Evolutionary conservation across 2,888 invertebrate species (phyloP).

Genomic region (Pandemis heparana): DNA sequence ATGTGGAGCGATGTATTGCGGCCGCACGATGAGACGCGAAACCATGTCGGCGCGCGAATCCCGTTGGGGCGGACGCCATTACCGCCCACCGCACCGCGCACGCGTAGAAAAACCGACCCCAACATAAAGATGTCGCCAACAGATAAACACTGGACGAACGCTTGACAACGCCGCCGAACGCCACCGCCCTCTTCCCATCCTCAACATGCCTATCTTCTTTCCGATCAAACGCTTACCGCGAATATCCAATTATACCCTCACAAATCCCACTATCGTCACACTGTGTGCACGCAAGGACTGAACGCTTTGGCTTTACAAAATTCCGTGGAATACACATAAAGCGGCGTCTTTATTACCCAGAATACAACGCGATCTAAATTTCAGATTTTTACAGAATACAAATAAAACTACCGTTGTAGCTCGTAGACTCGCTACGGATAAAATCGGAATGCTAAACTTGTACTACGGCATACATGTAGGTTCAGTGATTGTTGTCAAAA

Average conservation of each 20-base stretch:
- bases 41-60: constrained; percentile 80
- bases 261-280: constrained; percentile 63
- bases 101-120: constrained; percentile 79
- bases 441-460: constrained; percentile 23
- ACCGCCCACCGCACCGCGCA: constrained; percentile 80
- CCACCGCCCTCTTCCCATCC: constrained; percentile 52
- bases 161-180: constrained; percentile 65
- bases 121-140: constrained; percentile 75
- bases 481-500: constrained; percentile 55
- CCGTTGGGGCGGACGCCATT: constrained; percentile 83
- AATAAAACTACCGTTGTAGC: constrained; percentile 7
- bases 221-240: constrained; percentile 68
- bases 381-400: constrained; percentile 53
- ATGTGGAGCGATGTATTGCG: constrained; percentile 83
- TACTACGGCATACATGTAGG: constrained; percentile 34
- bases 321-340: constrained; percentile 47
- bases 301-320: constrained; percentile 58
- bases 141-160: constrained; percentile 76
- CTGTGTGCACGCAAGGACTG: constrained; percentile 62
- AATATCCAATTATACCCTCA: constrained; percentile 75
- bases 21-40: constrained; percentile 82
- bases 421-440: constrained; percentile 3
- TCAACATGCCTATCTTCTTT: constrained; percentile 65
- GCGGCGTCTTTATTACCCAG: constrained; percentile 65
- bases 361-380: constrained; percentile 67